A percentile compares a stretch with the other conserved stretches of the same genome.
Evolutionary conservation across 2,797 vertebrate genomes (phyloP).

Genomic region (Euthynnus affinis): DNA sequence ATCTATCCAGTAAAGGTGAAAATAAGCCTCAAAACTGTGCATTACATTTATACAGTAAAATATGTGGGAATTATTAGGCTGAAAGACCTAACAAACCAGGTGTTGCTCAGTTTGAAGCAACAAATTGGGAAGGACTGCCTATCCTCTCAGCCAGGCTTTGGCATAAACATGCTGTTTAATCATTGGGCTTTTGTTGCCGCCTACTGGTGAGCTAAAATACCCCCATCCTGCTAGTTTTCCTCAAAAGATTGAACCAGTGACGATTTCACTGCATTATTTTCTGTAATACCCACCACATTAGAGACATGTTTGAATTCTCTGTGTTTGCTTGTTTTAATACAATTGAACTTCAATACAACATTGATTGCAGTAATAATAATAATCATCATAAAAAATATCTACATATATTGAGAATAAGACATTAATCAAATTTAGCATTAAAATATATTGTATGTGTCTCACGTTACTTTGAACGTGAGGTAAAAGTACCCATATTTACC

Average conservation of each 20-base stretch:
- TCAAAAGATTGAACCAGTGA: not conserved
- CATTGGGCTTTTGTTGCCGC: slow-evolving; percentile 50
- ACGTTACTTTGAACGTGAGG: not conserved
- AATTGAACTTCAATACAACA: not conserved
- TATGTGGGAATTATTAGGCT: not conserved
- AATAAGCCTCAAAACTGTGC: not conserved
- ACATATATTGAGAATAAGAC: not conserved
- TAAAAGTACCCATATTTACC: not conserved
- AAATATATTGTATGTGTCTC: not conserved
- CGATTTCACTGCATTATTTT: not conserved
- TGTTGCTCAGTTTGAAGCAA: slow-evolving; percentile 4
- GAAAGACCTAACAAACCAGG: not conserved
- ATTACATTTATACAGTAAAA: not conserved
- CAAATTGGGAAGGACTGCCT: not conserved
- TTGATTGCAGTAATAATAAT: not conserved
- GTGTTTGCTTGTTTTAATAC: slow-evolving; percentile 11
- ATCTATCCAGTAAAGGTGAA: slow-evolving; percentile 3
- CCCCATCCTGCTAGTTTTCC: not conserved
- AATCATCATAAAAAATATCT: not conserved
- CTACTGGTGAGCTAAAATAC: slow-evolving; percentile 59
- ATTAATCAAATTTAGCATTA: not conserved
- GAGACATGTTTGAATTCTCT: not conserved
- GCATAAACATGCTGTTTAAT: not conserved
- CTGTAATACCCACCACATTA: not conserved
- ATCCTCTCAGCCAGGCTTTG: not conserved